Evolutionary conservation across 1,140 invertebrate genomes (phyloP).

Genomic region (Condylostylus longicornis): DNA sequence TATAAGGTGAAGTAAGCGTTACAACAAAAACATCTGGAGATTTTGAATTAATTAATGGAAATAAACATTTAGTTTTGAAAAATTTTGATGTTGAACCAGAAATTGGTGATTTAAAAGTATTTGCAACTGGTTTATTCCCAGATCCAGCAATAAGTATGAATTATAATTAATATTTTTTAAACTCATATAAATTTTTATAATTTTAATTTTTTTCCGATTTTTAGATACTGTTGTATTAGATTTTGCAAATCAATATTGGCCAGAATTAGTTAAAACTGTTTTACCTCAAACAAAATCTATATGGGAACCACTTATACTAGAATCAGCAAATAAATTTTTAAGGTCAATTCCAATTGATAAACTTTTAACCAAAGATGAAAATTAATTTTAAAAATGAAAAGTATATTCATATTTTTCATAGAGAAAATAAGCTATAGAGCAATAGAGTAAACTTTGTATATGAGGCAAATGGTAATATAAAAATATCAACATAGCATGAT

Average conservation of each 20-base stretch:
- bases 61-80: conserved; percentile 20
- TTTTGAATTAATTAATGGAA: conserved; percentile 23
- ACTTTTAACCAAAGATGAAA: neutral
- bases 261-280: conserved; percentile 19
- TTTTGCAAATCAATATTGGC: conserved; percentile 30
- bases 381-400: neutral
- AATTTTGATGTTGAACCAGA: conserved; percentile 24
- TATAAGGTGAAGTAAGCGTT: conserved; percentile 18
- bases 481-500: too few species aligned
- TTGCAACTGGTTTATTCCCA: conserved; percentile 25
- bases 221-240: conserved; percentile 26
- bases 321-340: conserved; percentile 23
- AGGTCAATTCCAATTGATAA: conserved; percentile 19
- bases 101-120: conserved; percentile 24
- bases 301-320: conserved; percentile 22
- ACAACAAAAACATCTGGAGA: conserved; percentile 18
- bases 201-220: neutral
- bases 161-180: neutral
- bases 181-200: neutral
- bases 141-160: conserved; percentile 25
- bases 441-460: too few species aligned
- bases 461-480: too few species aligned
- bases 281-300: conserved; percentile 20
- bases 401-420: too few species aligned
- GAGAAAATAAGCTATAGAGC: too few species aligned